A percentile compares a stretch with the other conserved stretches of the same genome.
phyloP scores from a whole-genome alignment of 2,888 invertebrate genomes.

The Metellina segmentata region DNA sequence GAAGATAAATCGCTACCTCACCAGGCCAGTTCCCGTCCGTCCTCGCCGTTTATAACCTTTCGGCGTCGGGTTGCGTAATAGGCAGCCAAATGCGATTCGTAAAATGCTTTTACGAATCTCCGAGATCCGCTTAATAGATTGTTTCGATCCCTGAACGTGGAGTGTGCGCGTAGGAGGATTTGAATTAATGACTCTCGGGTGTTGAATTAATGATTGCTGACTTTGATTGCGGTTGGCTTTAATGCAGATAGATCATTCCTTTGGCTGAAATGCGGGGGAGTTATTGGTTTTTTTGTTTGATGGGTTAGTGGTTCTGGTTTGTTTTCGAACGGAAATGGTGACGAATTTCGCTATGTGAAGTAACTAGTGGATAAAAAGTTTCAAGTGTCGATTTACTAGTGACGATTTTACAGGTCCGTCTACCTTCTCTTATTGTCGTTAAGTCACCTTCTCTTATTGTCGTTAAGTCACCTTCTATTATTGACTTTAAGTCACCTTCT shows the following conservation, averaged over 20 bases:
- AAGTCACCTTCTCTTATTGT: no score
- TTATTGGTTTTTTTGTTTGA: neutral
- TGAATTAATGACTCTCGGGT: slow-evolving; percentile 12
- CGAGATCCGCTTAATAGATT: neutral
- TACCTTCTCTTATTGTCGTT: no score
- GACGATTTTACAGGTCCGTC: no score
- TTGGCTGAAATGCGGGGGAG: neutral
- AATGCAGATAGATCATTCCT: neutral
- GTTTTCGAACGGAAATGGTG: no score
- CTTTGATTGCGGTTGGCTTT: neutral
- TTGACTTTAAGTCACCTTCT: no score
- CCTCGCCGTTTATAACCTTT: neutral
- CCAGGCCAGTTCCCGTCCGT: neutral
- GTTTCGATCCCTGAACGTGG: neutral
- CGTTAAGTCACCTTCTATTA: no score
- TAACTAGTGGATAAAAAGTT: no score
- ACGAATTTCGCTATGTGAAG: no score
- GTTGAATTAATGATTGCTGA: slow-evolving; percentile 3
- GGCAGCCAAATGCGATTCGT: neutral
- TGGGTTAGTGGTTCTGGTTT: no score
- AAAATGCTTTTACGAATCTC: neutral
- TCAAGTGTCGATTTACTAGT: no score
- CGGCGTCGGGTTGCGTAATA: neutral
- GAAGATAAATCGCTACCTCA: slow-evolving; percentile 1
- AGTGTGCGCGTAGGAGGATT: neutral